Conservation (phyloP, 2,888 invertebrate species). For the Tetragnatha montana region DNA sequence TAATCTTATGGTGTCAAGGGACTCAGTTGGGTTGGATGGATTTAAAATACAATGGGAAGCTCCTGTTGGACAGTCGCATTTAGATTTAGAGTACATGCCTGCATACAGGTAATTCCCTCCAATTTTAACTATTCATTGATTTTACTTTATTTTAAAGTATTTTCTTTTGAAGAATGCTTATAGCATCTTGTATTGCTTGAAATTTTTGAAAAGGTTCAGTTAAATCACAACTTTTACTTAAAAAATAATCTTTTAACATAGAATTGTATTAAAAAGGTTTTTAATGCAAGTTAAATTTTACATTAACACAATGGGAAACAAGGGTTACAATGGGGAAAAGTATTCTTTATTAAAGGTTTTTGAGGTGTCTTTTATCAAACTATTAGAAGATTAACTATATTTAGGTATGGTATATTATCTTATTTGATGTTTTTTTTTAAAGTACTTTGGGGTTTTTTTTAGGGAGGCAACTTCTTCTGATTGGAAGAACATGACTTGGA, state of each 20-base stretch:
- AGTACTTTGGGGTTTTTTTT: neutral
- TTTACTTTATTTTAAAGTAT: neutral
- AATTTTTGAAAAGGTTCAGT: neutral
- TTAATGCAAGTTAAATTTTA: too few species aligned
- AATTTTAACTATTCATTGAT: neutral
- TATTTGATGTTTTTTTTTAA: too few species aligned
- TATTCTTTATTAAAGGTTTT: too few species aligned
- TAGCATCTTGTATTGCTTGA: neutral
- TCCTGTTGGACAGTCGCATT: constrained; percentile 74
- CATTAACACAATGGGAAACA: too few species aligned
- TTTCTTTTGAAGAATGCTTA: too few species aligned
- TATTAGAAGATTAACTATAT: too few species aligned
- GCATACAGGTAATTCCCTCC: constrained; percentile 78
- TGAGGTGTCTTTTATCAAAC: too few species aligned
- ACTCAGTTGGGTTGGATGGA: constrained; percentile 81
- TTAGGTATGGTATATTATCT: too few species aligned
- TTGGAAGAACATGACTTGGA: constrained; percentile 83
- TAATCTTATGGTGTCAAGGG: constrained; percentile 82
- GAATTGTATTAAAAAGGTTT: too few species aligned
- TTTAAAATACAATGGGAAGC: constrained; percentile 82
- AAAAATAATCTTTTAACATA: neutral
- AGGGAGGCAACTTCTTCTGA: constrained; percentile 76
- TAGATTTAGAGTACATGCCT: constrained; percentile 82
- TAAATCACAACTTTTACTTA: neutral
- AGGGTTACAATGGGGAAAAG: too few species aligned